Evolutionary conservation across 1,140 invertebrate species (phyloP), one percentile per base, ranked within the genome.

Genomic region (Pteromalus puparum): DNA sequence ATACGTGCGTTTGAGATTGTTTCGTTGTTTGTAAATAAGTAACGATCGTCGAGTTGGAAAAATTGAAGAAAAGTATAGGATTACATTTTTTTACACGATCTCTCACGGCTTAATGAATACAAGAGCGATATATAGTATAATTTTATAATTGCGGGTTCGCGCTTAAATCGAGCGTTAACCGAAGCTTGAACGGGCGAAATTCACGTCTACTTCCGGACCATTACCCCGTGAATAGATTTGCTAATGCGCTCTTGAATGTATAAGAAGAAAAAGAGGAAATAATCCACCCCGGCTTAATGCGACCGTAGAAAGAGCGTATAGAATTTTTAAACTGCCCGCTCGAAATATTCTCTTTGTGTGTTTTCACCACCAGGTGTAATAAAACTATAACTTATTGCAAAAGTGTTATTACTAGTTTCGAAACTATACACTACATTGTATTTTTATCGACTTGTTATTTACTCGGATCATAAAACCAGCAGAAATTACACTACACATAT

Each of bases 161-260:
- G 7, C 18, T 81, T 74, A 75, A 84, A 84, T 75, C 72, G 68
- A 80, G 38, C 42, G 72, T 75, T 65, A 81, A 80, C 61, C 65
- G n/a, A 38, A 68, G 46, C 46, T 1, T 2, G 3, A 34, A 4
- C n/a, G n/a, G 24, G 42, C 38, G 24, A 83, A 83, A 76, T 70
- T 65, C 53, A n/a, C 48, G 21, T 80, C 67, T 84, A 84, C 48
- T 84, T 84, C 76, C 73, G 42, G 46, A 42, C 73, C 78, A 83
- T 83, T 80, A 83, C 15, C 2, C 77, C 77, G 30, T 61, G 48
- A 80, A 80, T 65, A 53, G 70, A 67, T 80, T 65, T 88, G 86
- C 83, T 85, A 87, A 89, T 81, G 73, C 86, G 85, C 61, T 72
- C 18, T 28, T 53, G 24, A 77, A 34, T 82, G 61, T 78, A 65